Percentiles rank a stretch among this genome's conserved stretches.
phyloP scores from a whole-genome alignment of 2,888 invertebrate genomes.

The Heliconius aoede region DNA sequence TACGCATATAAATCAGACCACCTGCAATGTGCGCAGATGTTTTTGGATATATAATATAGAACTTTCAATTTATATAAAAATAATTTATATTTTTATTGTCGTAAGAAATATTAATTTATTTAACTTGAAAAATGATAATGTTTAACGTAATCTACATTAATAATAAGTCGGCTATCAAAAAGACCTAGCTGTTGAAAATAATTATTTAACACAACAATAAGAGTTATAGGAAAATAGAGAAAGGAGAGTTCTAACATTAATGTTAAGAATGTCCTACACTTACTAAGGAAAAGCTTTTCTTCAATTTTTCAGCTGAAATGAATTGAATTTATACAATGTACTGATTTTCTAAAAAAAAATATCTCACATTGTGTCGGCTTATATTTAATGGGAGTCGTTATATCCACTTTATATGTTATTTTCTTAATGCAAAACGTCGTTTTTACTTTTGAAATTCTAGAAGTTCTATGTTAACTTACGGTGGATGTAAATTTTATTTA shows the following conservation, averaged over 20 bases:
- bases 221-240: background rate
- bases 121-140: background rate
- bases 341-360: background rate
- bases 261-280: background rate
- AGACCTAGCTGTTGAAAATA: background rate
- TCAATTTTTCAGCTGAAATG: background rate
- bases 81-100: background rate
- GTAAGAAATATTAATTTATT: background rate
- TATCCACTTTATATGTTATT: background rate
- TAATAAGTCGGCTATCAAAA: background rate
- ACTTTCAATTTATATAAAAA: background rate
- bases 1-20: constrained; percentile 19
- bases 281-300: too few species aligned
- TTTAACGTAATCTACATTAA: background rate
- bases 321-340: background rate
- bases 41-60: background rate
- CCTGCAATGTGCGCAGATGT: constrained; percentile 11
- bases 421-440: background rate
- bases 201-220: background rate
- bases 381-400: background rate
- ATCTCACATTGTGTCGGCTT: background rate
- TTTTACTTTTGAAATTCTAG: constrained; percentile 7
- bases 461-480: background rate
- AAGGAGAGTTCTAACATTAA: background rate
- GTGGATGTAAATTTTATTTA: constrained; percentile 8